Percentiles rank a stretch among this genome's conserved stretches.
Evolutionary conservation across 2,113 vertebrate species (phyloP).

Genomic region (Taxidea taxus): DNA sequence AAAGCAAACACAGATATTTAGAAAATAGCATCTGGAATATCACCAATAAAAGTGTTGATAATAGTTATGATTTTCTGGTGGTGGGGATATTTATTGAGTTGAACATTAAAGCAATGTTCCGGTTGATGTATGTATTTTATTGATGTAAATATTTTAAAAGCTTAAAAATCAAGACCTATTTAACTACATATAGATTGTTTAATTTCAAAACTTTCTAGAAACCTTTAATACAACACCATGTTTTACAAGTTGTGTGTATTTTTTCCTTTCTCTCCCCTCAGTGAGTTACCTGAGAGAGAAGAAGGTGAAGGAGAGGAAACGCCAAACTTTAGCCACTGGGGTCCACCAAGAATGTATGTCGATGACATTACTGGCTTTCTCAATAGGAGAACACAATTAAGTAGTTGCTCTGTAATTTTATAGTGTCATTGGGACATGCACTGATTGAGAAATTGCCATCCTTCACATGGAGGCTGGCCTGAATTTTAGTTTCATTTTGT

Average conservation of each 20-base stretch:
- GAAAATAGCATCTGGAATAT: not conserved
- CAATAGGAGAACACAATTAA: not conserved
- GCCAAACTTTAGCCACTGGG: constrained; percentile 97
- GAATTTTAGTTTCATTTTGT: not conserved
- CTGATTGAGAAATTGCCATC: not conserved
- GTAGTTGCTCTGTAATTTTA: not conserved
- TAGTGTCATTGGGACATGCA: not conserved
- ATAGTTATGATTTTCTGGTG: not conserved
- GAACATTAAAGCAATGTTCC: not conserved
- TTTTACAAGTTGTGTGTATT: not conserved
- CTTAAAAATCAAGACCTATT: constrained; percentile 9
- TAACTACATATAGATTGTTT: not conserved
- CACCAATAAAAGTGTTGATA: not conserved
- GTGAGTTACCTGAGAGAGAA: constrained; percentile 94
- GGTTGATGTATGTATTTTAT: not conserved
- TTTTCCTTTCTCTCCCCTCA: constrained; percentile 76
- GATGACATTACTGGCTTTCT: constrained; percentile 2
- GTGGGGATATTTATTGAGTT: not conserved
- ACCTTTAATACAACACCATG: not conserved
- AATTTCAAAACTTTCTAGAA: not conserved
- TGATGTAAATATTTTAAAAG: not conserved
- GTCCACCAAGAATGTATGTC: constrained; percentile 90
- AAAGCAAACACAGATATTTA: not conserved
- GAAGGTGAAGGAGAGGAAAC: constrained; percentile 98
- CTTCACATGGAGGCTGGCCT: not conserved